These are phyloP conservation scores for Polypterus bichir DNA, from an alignment of 2,113 vertebrate species.

Conservation along the genomic window DNA sequence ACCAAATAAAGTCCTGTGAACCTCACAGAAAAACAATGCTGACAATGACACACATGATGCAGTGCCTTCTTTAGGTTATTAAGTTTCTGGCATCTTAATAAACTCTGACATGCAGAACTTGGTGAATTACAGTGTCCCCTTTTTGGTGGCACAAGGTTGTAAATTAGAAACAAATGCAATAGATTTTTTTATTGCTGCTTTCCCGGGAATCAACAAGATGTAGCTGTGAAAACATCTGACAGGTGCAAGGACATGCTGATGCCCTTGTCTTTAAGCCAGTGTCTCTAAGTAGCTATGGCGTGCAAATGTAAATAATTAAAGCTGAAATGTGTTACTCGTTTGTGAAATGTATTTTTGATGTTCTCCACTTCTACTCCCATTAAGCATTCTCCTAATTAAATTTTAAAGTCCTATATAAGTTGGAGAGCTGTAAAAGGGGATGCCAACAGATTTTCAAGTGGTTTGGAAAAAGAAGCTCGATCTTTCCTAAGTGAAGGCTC, in stretches of 20 bases:
- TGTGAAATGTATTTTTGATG: conserved; percentile 69
- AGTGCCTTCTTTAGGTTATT: conserved; percentile 37
- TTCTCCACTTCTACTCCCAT: conserved; percentile 57
- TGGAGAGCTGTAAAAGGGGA: conserved; percentile 56
- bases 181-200: conserved; percentile 52
- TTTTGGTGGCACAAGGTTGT: conserved; percentile 50
- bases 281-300: conserved; percentile 51
- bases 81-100: conserved; percentile 47
- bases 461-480: conserved; percentile 57
- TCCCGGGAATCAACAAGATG: conserved; percentile 65
- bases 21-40: too few relatives aligned
- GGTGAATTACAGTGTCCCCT: conserved; percentile 25
- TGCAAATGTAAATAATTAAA: conserved; percentile 73
- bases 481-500: conserved; percentile 22
- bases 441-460: conserved; percentile 44
- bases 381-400: conserved; percentile 77
- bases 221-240: conserved; percentile 55
- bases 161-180: conserved; percentile 54
- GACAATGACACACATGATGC: conserved; percentile 21
- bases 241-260: conserved; percentile 54
- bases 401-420: conserved; percentile 75
- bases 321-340: conserved; percentile 69
- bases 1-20: too few relatives aligned
- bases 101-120: too few relatives aligned
- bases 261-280: conserved; percentile 58